Evolutionary conservation across 2,888 invertebrate species (phyloP).

Genomic region (Platycnemis pennipes): DNA sequence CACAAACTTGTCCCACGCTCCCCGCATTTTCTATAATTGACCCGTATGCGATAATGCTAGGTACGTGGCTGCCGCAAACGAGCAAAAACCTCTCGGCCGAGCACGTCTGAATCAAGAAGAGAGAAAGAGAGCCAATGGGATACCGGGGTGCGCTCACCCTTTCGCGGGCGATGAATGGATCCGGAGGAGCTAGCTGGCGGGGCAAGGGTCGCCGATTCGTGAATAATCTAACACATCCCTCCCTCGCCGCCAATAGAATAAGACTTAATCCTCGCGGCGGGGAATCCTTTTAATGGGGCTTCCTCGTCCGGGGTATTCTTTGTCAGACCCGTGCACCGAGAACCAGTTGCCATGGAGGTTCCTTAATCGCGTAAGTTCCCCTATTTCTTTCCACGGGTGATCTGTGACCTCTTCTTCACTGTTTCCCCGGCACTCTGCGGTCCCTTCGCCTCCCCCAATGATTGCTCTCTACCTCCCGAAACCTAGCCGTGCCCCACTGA

Average conservation of each 20-base stretch:
- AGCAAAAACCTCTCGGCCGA: not conserved
- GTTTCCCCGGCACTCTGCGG: not conserved
- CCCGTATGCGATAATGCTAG: not conserved
- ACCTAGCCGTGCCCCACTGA: not conserved
- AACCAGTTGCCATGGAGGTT: constrained; percentile 50
- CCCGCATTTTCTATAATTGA: constrained; percentile 18
- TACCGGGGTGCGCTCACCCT: not conserved
- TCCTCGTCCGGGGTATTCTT: constrained; percentile 22
- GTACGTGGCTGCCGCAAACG: not conserved
- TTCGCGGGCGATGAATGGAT: not conserved
- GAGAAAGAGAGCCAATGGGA: not conserved
- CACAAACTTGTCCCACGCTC: constrained; percentile 21
- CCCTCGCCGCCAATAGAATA: constrained; percentile 22
- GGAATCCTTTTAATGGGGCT: constrained; percentile 50
- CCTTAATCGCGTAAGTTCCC: constrained; percentile 24
- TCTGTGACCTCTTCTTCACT: constrained; percentile 32
- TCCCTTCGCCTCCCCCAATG: not conserved
- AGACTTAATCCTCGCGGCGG: constrained; percentile 57
- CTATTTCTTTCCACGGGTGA: constrained; percentile 15
- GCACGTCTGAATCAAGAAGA: not conserved
- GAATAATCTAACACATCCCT: constrained; percentile 39
- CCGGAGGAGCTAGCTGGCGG: not conserved
- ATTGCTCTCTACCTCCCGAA: not conserved
- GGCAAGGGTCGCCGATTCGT: constrained; percentile 12
- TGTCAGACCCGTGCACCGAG: constrained; percentile 29